Base-by-base conservation (phyloP, 2,888 invertebrate species). In the Mesodorylaimus sp. region DNA sequence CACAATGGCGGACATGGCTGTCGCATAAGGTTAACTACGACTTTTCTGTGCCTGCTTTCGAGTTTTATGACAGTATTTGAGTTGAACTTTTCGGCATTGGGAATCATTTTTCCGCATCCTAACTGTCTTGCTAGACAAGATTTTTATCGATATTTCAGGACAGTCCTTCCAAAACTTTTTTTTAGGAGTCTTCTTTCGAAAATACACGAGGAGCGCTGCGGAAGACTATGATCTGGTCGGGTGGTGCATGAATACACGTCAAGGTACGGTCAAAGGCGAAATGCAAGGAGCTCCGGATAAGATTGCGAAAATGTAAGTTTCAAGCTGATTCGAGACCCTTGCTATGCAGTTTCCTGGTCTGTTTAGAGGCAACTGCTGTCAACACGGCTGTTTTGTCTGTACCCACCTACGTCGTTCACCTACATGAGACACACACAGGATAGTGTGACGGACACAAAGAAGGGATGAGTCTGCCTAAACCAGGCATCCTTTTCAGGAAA, bases 401-500 rank as follows among this genome's bases (percentile, higher is more conserved):
- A n/a, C n/a, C n/a, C n/a, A n/a, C n/a, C n/a, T n/a, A n/a, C n/a
- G n/a, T n/a, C 21, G 26, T 46, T 27, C 2, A 2, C 2, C n/a
- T 46, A 23, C 10, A 47, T 28, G 38, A 3, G 38, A 47, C 21
- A 37, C 28, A 7, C 36, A 32, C 19, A 39, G 38, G n/a, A 19
- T 28, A 7, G 48, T 24, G 2, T 36, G 38, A 2, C 24, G n/a
- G 16, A 32, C 16, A 32, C 36, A 32, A 32, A 10, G 36, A n/a
- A n/a, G 36, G 10, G 36, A n/a, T 32, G 36, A n/a, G n/a, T n/a
- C n/a, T n/a, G n/a, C n/a, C n/a, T 27, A 43, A 43, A 45, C 27
- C 46, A n/a, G 16, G 3, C 37, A 36, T 51, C 45, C 21, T 45
- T 71, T 70, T 43, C 70, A 87, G 86, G 81, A 74, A 81, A 51